Base-by-base conservation (phyloP, 1,140 invertebrate species). In the Apis dorsata region DNA sequence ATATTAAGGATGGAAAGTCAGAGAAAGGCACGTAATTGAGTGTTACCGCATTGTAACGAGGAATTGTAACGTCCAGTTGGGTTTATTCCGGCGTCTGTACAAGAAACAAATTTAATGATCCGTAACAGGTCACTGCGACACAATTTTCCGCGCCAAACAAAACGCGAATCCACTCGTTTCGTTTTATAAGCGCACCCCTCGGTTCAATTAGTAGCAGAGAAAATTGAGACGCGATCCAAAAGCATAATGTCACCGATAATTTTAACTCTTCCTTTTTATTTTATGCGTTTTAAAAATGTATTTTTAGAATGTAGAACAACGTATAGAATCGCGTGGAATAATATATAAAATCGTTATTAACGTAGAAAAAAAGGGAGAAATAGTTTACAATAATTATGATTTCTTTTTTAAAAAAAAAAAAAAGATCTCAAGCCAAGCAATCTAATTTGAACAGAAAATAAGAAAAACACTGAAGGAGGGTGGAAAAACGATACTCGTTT, bases 41-140 rank as follows among this genome's bases (percentile, higher is more conserved):
- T 34, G 63, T 66, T 34, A 44, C 65, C 34, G 65, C 17, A 68
- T 21, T 34, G 63, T 66, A 66, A 66, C 63, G 1, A 4, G 28
- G 28, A 17, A 66, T 8, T 9, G 63, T 19, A 34, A 34, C 63
- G 34, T 66, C 63, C 28, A 15, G 65, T 44, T 21, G 65, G 44
- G 21, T 71, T 71, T n/a, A 21, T 53, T 51, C 21, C n/a, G n/a
- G 49, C 15, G n/a, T 44, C 10, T 15, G 19, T 21, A 24, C 44
- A 15, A 71, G 69, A 53, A 71, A 53, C 69, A 34, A 53, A 53
- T 71, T 53, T 71, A 73, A 73, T 21, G 53, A 73, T 59, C 55
- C 71, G 53, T 12, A 59, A 15, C 28, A 59, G 28, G 11, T 28
- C 55, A 73, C 34, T 76, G 28, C n/a, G 8, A n/a, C n/a, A 12